Evolutionary conservation across 2,888 invertebrate species (phyloP).

Genomic region (Agrotis puta): DNA sequence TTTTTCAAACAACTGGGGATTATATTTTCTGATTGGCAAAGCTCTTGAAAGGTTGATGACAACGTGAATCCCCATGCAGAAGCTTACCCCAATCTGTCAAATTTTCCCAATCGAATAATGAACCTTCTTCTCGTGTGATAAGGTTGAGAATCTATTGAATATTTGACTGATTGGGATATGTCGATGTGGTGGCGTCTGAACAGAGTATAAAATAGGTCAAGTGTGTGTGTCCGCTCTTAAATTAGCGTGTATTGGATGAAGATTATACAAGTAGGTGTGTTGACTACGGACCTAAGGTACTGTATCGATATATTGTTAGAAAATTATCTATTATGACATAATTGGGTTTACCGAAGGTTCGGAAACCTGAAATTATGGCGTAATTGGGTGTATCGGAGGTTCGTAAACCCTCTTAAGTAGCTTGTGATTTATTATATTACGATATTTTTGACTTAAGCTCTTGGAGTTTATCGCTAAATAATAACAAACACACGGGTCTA

Average conservation of each 20-base stretch:
- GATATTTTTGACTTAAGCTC: too few relatives aligned
- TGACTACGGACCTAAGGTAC: slow-evolving; percentile 3
- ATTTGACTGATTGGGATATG: too few relatives aligned
- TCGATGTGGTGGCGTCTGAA: too few relatives aligned
- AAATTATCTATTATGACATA: neutral
- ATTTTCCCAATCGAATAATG: too few relatives aligned
- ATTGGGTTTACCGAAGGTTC: neutral
- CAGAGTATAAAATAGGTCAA: slow-evolving; percentile 38
- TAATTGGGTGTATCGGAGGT: neutral
- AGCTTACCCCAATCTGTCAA: too few relatives aligned
- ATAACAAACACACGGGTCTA: too few relatives aligned
- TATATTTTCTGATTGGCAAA: slow-evolving; percentile 23
- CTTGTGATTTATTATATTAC: neutral
- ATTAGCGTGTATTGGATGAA: slow-evolving; percentile 34
- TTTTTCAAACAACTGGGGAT: slow-evolving; percentile 15
- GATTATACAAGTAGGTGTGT: slow-evolving; percentile 11
- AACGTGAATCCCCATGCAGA: too few relatives aligned
- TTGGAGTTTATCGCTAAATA: too few relatives aligned
- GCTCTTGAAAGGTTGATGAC: slow-evolving; percentile 7
- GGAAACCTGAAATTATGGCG: neutral
- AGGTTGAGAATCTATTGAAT: too few relatives aligned
- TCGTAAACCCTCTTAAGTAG: neutral
- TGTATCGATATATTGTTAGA: slow-evolving; percentile 27
- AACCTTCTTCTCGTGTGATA: too few relatives aligned
- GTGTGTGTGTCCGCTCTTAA: slow-evolving; percentile 39